Evolutionary conservation across 2,888 invertebrate genomes (phyloP).

Genomic region (Nematopogon swammerdamellus): DNA sequence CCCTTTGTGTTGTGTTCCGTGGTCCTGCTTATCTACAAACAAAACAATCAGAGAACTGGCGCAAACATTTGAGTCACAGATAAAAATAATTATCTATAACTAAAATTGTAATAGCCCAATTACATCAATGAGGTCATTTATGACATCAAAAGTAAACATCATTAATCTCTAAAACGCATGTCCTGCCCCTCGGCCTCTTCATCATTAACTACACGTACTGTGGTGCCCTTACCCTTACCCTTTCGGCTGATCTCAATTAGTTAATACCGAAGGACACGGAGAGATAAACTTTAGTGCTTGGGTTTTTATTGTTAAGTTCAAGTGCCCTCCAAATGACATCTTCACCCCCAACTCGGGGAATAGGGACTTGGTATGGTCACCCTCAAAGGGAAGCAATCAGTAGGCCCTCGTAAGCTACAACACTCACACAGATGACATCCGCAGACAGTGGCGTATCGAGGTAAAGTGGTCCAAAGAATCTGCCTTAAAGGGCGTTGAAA

Average conservation of each 20-base stretch:
- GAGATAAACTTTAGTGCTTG: slow-evolving; percentile 33
- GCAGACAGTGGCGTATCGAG: too few species aligned
- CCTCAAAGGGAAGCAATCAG: not conserved
- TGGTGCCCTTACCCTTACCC: not conserved
- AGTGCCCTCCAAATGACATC: slow-evolving; percentile 15
- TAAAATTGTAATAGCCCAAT: too few species aligned
- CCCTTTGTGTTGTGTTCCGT: too few species aligned
- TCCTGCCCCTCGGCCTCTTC: not conserved
- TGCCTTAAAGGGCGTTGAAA: too few species aligned
- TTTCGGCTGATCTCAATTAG: slow-evolving; percentile 36
- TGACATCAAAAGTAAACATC: not conserved
- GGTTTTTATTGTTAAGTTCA: slow-evolving; percentile 35
- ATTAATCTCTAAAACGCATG: not conserved
- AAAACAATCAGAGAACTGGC: too few species aligned
- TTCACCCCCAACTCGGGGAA: not conserved
- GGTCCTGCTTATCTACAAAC: too few species aligned
- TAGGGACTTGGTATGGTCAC: not conserved
- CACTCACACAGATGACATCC: too few species aligned
- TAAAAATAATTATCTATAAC: too few species aligned
- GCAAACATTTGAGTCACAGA: too few species aligned
- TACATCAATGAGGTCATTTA: too few species aligned
- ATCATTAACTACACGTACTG: not conserved
- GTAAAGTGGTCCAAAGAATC: too few species aligned
- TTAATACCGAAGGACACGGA: slow-evolving; percentile 24
- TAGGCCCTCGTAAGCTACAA: not conserved